phyloP scores from a whole-genome alignment of 2,888 invertebrate species.

The Apodemia duryi region DNA sequence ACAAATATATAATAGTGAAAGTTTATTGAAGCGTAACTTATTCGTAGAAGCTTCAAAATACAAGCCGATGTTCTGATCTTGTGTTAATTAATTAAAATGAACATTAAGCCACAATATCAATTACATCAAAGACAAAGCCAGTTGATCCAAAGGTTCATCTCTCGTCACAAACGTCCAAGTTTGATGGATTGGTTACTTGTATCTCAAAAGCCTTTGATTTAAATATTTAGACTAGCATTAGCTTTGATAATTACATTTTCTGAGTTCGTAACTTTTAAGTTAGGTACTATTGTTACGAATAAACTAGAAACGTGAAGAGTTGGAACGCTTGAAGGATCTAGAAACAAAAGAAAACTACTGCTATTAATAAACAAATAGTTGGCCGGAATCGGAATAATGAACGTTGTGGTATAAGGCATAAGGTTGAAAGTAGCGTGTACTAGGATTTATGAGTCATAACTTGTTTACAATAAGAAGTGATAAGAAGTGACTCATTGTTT shows the following conservation, averaged over 20 bases:
- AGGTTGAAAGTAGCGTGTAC: no score
- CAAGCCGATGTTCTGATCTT: background rate
- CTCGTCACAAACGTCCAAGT: constrained; percentile 3
- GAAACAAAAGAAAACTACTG: no score
- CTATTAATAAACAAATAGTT: no score
- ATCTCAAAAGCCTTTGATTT: background rate
- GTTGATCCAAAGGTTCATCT: background rate
- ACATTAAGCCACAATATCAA: background rate
- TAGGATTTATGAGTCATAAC: no score
- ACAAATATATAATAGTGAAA: background rate
- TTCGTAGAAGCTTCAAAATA: background rate
- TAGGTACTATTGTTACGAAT: no score
- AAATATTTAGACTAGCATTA: background rate
- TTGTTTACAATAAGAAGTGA: no score
- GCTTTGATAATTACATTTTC: background rate
- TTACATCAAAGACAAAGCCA: constrained; percentile 6
- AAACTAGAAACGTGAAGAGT: no score
- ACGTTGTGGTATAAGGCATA: no score
- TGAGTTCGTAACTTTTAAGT: background rate
- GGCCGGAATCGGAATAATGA: no score
- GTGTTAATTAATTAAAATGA: constrained; percentile 5
- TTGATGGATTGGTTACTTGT: background rate
- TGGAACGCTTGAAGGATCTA: no score
- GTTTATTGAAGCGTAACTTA: background rate
- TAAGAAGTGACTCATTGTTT: no score